These are phyloP conservation scores for Trinorchestia longiramus DNA, from an alignment of 1,140 invertebrate species.

Conservation along the genomic window DNA sequence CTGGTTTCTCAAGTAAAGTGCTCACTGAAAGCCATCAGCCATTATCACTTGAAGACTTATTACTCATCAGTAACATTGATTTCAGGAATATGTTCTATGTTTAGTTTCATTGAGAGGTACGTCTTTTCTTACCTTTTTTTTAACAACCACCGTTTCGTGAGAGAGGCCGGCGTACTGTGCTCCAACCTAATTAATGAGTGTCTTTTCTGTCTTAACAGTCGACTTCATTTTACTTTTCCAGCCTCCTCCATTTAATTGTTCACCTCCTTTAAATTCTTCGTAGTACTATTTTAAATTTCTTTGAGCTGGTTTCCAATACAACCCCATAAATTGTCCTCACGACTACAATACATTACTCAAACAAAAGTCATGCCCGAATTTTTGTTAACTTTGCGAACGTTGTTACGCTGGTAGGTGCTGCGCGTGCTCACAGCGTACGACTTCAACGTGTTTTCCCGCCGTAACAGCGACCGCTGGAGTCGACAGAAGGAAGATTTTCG, in stretches of 20 bases:
- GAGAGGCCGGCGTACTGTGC: not conserved
- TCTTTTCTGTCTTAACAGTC: not conserved
- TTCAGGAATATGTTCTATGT: not conserved
- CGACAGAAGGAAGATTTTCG: slow-evolving; percentile 65
- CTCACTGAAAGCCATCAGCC: too few relatives aligned
- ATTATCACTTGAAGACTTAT: too few relatives aligned
- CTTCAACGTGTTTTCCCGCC: slow-evolving; percentile 66
- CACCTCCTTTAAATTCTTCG: slow-evolving; percentile 10
- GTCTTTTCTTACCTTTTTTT: not conserved
- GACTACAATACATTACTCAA: not conserved
- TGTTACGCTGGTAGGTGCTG: slow-evolving; percentile 57
- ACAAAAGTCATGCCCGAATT: not conserved
- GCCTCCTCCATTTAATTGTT: too few relatives aligned
- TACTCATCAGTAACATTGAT: not conserved
- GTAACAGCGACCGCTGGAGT: slow-evolving; percentile 64
- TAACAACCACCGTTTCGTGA: not conserved
- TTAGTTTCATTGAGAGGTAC: not conserved
- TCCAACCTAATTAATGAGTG: too few relatives aligned
- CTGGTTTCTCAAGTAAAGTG: too few relatives aligned
- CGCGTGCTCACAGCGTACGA: slow-evolving; percentile 63
- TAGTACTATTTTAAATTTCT: not conserved
- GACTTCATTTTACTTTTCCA: not conserved
- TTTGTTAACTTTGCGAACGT: not conserved
- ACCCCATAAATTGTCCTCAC: not conserved
- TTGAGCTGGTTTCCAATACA: not conserved